A percentile compares a stretch with the other conserved stretches of the same genome.
Evolutionary conservation across 92 coral and sea anemone genomes (phyloP).

Genomic region (Virgularia gustaviana): DNA sequence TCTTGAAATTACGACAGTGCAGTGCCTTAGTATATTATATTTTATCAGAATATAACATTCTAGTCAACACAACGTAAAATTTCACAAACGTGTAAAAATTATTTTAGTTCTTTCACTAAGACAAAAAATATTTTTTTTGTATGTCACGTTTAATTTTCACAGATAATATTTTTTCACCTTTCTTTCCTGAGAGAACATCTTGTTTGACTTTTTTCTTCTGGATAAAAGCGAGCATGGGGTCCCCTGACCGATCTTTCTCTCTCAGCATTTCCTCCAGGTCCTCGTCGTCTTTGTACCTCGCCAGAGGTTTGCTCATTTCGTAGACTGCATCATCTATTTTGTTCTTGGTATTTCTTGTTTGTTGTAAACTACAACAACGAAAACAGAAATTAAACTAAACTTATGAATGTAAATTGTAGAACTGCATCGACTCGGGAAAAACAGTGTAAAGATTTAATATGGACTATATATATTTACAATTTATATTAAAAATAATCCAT

Average conservation of each 20-base stretch:
- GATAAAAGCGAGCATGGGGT: slow-evolving; percentile 93
- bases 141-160: too few relatives aligned
- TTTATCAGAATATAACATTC: too few relatives aligned
- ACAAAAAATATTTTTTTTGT: too few relatives aligned
- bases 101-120: too few relatives aligned
- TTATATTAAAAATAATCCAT: too few relatives aligned
- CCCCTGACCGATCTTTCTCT: slow-evolving; percentile 74
- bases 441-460: too few relatives aligned
- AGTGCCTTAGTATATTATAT: too few relatives aligned
- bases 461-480: background rate
- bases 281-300: slow-evolving; percentile 79
- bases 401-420: background rate
- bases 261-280: slow-evolving; percentile 82
- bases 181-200: slow-evolving; percentile 64
- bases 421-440: too few relatives aligned
- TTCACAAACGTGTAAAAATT: too few relatives aligned
- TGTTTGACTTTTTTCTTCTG: slow-evolving; percentile 65
- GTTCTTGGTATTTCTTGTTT: slow-evolving; percentile 56
- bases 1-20: too few relatives aligned
- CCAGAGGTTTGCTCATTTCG: slow-evolving; percentile 83
- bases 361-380: slow-evolving; percentile 49
- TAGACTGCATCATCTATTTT: slow-evolving; percentile 72
- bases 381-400: background rate
- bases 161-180: too few relatives aligned
- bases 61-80: too few relatives aligned